A percentile compares a stretch with the other conserved stretches of the same genome.
phyloP scores from a whole-genome alignment of 1,140 invertebrate species.

The Cydia pomonella region DNA sequence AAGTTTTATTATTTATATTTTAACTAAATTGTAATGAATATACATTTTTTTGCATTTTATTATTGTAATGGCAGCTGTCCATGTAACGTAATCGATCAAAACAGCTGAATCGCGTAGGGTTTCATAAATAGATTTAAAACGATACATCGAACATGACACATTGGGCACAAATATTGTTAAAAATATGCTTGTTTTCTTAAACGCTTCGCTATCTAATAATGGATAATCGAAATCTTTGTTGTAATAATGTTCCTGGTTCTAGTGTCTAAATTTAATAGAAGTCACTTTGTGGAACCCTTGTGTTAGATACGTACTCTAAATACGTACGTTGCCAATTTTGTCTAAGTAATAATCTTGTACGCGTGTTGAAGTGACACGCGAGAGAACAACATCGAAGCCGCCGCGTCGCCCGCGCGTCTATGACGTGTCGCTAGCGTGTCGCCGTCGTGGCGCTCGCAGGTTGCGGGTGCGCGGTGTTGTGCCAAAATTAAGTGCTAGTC shows the following conservation, averaged over 20 bases:
- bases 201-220: constrained; percentile 61
- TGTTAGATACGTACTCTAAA: constrained; percentile 37
- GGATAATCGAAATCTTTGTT: constrained; percentile 54
- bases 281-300: constrained; percentile 62
- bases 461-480: constrained; percentile 70
- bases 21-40: constrained; percentile 67
- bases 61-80: constrained; percentile 77
- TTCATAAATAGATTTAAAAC: constrained; percentile 71
- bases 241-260: constrained; percentile 58
- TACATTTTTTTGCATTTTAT: constrained; percentile 79
- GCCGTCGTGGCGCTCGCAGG: background rate
- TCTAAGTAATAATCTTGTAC: constrained; percentile 7
- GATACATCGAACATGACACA: constrained; percentile 80
- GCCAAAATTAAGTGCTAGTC: constrained; percentile 80
- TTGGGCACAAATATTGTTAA: constrained; percentile 76
- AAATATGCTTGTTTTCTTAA: constrained; percentile 66
- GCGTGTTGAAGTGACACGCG: background rate
- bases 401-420: constrained; percentile 47
- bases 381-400: constrained; percentile 74
- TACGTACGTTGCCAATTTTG: constrained; percentile 14
- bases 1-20: constrained; percentile 70
- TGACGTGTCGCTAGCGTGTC: background rate
- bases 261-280: constrained; percentile 50
- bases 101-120: constrained; percentile 64
- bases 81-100: constrained; percentile 67